Base-by-base conservation (phyloP, 2,113 vertebrate genomes). In the Baryphthengus martii region DNA sequence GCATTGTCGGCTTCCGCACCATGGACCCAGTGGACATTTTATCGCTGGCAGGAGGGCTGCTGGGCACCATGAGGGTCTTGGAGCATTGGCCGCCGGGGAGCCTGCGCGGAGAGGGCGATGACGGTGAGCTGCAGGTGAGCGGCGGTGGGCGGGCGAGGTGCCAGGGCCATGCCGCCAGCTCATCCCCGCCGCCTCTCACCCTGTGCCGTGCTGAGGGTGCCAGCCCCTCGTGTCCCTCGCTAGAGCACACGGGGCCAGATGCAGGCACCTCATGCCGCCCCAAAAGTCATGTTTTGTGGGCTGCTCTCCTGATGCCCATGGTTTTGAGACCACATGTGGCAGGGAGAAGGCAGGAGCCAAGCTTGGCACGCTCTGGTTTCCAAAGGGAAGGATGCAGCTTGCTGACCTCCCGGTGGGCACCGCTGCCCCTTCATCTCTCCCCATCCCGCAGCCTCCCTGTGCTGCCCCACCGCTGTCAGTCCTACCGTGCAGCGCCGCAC, bases 1-100 rank as follows among this genome's bases (percentile, higher is more conserved):
- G 99, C 89, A 98, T 98, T 0, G 98, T 98, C 5, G 99, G 98
- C 96, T 98, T 98, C 49, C 97, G 98, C 35, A 98, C 98, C 5
- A 98, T 96, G 4, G 98, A 96, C 5, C 98, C 95, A 1, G 95
- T 62, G 29, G 98, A 97, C 98, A 98, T 98, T 79, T 98, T 98
- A 62, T 98, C 98, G n/a, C 97, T 84, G 8, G 97, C 95, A 0
- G 98, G 93, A 14, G 98, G 97, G 67, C 98, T 98, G 95, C 96
- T 10, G 9, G 97, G 95, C 85, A 98, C 97, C 24, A 98, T 98
- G 44, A 98, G 97, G 39, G 98, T 97, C 93, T 96, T 98, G 74
- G 98, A 97, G 67, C 97, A 96, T 29, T 97, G 94, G 56, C 93
- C 62, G 3, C 92, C 94, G 0, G 97, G 56, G 42, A 98, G 90